phyloP scores from a whole-genome alignment of 23 tunicate species.

The Trididemnum miniatum region DNA sequence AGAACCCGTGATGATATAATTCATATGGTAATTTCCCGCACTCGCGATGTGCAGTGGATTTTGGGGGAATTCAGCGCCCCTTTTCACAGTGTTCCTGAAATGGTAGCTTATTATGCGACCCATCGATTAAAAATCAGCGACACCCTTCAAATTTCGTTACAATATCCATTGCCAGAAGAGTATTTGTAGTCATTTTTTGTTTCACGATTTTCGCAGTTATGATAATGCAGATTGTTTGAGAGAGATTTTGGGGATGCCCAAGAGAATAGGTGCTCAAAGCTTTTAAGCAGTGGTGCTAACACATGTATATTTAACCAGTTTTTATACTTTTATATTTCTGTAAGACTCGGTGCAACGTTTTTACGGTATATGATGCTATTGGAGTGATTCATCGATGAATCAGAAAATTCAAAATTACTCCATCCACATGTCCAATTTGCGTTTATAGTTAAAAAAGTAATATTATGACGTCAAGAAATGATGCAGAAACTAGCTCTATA shows the following conservation, averaged over 20 bases:
- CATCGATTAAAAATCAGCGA: slow-evolving; percentile 79
- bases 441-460: too few species aligned
- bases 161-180: slow-evolving; percentile 51
- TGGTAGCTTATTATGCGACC: slow-evolving; percentile 68
- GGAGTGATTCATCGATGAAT: too few species aligned
- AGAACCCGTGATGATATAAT: slow-evolving; percentile 60
- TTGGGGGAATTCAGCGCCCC: slow-evolving; percentile 95
- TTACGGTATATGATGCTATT: too few species aligned
- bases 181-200: slow-evolving; percentile 27
- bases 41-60: slow-evolving; percentile 77
- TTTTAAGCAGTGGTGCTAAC: too few species aligned
- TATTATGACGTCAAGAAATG: too few species aligned
- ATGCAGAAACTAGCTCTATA: too few species aligned
- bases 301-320: too few species aligned
- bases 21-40: slow-evolving; percentile 77
- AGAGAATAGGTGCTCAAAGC: too few species aligned
- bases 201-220: background rate
- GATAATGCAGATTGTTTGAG: background rate
- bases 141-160: slow-evolving; percentile 35
- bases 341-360: too few species aligned
- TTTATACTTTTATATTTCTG: too few species aligned
- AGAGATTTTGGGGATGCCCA: background rate
- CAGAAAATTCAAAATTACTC: too few species aligned
- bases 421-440: too few species aligned
- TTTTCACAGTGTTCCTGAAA: slow-evolving; percentile 77